A percentile compares a stretch with the other conserved stretches of the same genome.
Conservation (phyloP, 2,797 vertebrate species). For the Notolepis coatsorum region DNA sequence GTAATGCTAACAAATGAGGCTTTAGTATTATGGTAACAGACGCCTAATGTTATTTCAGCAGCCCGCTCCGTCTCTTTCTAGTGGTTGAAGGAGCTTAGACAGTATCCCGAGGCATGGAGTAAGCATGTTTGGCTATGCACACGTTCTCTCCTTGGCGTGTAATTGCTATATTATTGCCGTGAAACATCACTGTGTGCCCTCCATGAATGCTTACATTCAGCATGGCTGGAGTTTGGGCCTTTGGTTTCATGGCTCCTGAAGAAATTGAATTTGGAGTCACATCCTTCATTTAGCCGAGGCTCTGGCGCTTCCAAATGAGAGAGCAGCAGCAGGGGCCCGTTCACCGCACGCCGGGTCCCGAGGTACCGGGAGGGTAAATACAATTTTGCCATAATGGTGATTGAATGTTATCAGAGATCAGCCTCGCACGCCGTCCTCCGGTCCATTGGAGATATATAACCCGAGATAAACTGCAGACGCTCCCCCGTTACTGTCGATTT, state of each 20-base stretch:
- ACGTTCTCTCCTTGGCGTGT: conserved; percentile 61
- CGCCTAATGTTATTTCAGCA: conserved; percentile 71
- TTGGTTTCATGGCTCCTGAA: conserved; percentile 9
- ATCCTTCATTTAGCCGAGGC: conserved; percentile 7
- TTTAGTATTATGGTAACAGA: conserved; percentile 68
- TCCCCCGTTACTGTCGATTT: conserved; percentile 25
- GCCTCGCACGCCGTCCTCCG: conserved; percentile 25
- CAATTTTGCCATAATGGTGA: conserved; percentile 25
- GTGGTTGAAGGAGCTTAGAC: conserved; percentile 66
- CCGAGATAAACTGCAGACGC: conserved; percentile 8
- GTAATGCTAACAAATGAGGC: conserved; percentile 71
- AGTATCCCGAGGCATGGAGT: conserved; percentile 65
- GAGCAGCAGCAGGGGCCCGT: conserved; percentile 4
- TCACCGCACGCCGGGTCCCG: neutral
- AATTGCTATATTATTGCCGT: conserved; percentile 70
- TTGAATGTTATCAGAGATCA: conserved; percentile 24
- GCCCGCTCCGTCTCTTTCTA: conserved; percentile 61
- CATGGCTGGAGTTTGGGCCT: conserved; percentile 39
- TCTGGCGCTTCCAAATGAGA: conserved; percentile 25
- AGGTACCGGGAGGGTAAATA: conserved; percentile 11
- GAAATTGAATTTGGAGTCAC: conserved; percentile 36
- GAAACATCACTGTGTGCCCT: conserved; percentile 59
- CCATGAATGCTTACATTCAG: conserved; percentile 40
- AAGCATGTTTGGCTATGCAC: conserved; percentile 60
- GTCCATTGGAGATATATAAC: conserved; percentile 29